Percentiles rank a stretch among this genome's conserved stretches.
Conservation (phyloP, 1,140 invertebrate genomes). For the Cydia strobilella region DNA sequence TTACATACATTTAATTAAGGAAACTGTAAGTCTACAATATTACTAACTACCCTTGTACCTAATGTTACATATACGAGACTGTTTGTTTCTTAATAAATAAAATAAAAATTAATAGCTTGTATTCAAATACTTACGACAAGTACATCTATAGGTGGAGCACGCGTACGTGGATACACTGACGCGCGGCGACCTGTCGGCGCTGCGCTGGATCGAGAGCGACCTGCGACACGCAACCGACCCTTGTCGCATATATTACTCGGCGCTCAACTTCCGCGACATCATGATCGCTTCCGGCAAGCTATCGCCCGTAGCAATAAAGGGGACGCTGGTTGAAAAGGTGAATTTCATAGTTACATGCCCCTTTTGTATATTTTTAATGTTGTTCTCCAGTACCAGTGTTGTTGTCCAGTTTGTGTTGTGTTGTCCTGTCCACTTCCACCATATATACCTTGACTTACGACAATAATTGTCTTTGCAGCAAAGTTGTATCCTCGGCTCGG, state of each 20-base stretch:
- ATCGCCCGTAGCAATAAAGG: conserved; percentile 95
- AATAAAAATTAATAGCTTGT: too few species aligned
- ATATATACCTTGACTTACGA: conserved; percentile 92
- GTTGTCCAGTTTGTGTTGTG: too few species aligned
- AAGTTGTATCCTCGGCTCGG: conserved; percentile 95
- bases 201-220: conserved; percentile 96
- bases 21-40: too few species aligned
- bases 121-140: too few species aligned
- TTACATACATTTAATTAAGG: too few species aligned
- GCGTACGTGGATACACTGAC: conserved; percentile 95
- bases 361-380: too few species aligned
- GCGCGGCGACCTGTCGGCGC: conserved; percentile 94
- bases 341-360: not conserved
- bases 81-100: too few species aligned
- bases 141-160: conserved; percentile 90
- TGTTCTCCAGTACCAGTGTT: too few species aligned
- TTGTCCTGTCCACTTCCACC: too few species aligned
- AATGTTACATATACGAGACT: too few species aligned
- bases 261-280: conserved; percentile 98
- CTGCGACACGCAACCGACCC: conserved; percentile 84
- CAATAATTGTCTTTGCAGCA: conserved; percentile 86
- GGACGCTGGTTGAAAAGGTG: conserved; percentile 85
- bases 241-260: conserved; percentile 95
- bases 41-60: too few species aligned
- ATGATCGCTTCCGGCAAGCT: conserved; percentile 98